Conservation (phyloP, 2,113 vertebrate genomes). For the Macquaria ambigua region DNA sequence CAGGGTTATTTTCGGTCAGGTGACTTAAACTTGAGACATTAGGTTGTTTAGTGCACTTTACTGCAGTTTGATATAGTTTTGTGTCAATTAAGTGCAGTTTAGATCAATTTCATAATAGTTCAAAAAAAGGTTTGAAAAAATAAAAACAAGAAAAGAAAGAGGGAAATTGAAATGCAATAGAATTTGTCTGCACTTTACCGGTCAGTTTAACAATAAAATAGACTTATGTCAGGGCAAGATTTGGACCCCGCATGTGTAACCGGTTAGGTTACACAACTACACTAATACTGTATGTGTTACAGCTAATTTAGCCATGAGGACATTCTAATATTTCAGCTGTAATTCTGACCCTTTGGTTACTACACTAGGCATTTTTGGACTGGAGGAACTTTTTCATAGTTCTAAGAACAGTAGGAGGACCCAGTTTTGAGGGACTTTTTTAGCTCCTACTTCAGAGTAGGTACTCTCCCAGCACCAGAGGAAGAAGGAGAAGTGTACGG, state of each 20-base stretch:
- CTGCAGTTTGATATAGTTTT: background rate
- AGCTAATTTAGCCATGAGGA: background rate
- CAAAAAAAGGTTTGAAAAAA: background rate
- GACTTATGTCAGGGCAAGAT: too few species aligned
- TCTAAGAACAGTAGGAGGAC: too few species aligned
- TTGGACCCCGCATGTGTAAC: too few species aligned
- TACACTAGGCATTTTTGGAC: background rate
- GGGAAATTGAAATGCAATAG: background rate
- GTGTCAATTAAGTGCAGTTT: background rate
- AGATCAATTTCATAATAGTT: background rate
- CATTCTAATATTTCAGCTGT: background rate
- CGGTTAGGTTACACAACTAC: too few species aligned
- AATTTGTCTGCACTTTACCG: background rate
- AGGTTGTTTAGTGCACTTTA: background rate
- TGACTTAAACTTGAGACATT: background rate
- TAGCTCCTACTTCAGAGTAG: too few species aligned
- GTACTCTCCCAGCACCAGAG: too few species aligned
- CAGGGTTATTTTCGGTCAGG: background rate
- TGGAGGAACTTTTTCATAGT: too few species aligned
- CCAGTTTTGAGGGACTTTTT: too few species aligned
- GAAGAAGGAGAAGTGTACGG: too few species aligned
- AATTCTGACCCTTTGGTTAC: background rate
- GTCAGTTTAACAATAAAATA: too few species aligned
- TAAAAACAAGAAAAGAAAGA: background rate
- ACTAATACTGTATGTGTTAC: too few species aligned